Conservation (phyloP, 2,888 invertebrate genomes). For the Nineta flava region DNA sequence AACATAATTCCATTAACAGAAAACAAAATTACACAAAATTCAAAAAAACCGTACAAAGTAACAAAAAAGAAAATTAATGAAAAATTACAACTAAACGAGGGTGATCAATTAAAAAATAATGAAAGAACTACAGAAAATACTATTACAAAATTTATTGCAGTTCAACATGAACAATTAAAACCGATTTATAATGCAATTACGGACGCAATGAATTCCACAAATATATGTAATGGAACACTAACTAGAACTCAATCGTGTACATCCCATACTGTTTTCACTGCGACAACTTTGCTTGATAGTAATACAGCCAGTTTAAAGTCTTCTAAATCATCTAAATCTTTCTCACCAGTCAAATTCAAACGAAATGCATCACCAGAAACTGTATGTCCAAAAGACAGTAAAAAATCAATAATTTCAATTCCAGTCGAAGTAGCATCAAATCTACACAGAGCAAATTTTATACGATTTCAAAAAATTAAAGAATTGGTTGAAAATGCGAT, state of each 20-base stretch:
- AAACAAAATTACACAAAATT: too few species aligned
- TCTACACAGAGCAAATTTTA: not conserved
- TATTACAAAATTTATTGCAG: not conserved
- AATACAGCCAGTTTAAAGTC: not conserved
- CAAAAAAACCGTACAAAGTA: not conserved
- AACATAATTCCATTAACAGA: not conserved
- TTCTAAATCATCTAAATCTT: not conserved
- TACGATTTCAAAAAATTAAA: constrained; percentile 23
- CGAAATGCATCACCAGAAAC: not conserved
- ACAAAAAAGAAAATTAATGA: not conserved
- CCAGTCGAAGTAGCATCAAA: not conserved
- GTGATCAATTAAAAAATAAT: not conserved
- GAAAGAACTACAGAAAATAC: not conserved
- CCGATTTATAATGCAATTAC: not conserved
- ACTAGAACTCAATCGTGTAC: not conserved
- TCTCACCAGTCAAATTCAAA: not conserved
- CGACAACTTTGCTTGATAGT: not conserved
- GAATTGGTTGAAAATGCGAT: constrained; percentile 32
- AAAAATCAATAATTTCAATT: not conserved
- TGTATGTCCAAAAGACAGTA: not conserved
- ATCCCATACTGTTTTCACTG: not conserved
- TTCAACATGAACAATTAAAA: not conserved
- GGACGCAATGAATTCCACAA: not conserved
- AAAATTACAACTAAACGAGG: not conserved
- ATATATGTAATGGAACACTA: not conserved